Conservation (phyloP, 2,888 invertebrate genomes). For the Spilosoma lubricipeda region DNA sequence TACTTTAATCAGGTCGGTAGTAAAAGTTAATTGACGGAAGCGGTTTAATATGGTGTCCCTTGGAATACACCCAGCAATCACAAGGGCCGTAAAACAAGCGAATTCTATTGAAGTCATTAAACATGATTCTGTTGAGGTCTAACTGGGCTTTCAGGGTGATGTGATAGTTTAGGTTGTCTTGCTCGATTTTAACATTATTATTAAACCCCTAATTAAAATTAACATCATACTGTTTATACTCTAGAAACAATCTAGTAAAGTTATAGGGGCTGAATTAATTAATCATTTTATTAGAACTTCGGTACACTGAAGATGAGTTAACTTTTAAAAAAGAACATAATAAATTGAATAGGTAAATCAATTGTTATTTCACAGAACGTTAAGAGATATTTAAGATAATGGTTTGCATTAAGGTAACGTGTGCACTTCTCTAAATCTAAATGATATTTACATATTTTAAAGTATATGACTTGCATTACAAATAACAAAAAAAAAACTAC, state of each 20-base stretch:
- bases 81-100: slow-evolving; percentile 11
- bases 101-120: slow-evolving; percentile 37
- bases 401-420: no score
- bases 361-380: background rate
- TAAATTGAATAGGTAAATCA: background rate
- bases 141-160: slow-evolving; percentile 33
- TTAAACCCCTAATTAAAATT: background rate
- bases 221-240: background rate
- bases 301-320: no score
- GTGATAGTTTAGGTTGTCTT: slow-evolving; percentile 5
- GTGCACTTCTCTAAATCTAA: no score
- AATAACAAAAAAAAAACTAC: background rate
- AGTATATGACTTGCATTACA: background rate
- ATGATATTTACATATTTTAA: no score
- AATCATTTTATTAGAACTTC: no score
- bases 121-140: slow-evolving; percentile 34
- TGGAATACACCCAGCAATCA: slow-evolving; percentile 28
- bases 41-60: slow-evolving; percentile 33
- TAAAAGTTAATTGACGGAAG: slow-evolving; percentile 44
- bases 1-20: slow-evolving; percentile 34
- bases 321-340: no score
- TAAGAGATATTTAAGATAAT: background rate
- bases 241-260: background rate
- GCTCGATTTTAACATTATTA: background rate
- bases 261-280: background rate